phyloP scores from a whole-genome alignment of 2,113 vertebrate genomes.

The Monarcha castaneiventris region DNA sequence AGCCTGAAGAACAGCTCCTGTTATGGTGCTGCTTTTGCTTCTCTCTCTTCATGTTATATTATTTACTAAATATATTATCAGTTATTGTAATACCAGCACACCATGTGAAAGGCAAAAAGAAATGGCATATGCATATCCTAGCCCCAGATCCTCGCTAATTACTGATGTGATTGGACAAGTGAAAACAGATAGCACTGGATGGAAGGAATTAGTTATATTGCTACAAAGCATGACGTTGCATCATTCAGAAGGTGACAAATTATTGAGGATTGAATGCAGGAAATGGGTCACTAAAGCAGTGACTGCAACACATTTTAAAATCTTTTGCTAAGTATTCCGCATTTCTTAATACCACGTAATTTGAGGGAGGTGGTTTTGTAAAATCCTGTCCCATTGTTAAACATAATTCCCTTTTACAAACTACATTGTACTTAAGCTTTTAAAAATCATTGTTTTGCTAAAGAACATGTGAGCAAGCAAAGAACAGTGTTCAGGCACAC shows the following conservation, averaged over 20 bases:
- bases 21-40: background rate
- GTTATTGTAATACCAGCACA: background rate
- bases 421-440: background rate
- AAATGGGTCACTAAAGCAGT: background rate
- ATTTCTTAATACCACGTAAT: background rate
- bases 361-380: background rate
- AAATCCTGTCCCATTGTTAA: background rate
- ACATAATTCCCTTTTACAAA: background rate
- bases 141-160: background rate
- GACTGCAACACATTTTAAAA: background rate
- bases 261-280: background rate
- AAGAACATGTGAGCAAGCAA: background rate
- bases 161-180: background rate
- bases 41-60: background rate
- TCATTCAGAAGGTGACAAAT: background rate
- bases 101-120: background rate
- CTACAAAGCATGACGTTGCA: background rate
- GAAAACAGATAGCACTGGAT: background rate
- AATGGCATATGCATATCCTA: background rate
- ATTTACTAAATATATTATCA: background rate
- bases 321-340: background rate
- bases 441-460: background rate
- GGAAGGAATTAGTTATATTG: background rate
- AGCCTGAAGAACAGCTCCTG: background rate
- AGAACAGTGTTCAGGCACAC: background rate